These are phyloP conservation scores for Hololepta plana DNA, from an alignment of 2,888 invertebrate genomes.

Conservation along the genomic window DNA sequence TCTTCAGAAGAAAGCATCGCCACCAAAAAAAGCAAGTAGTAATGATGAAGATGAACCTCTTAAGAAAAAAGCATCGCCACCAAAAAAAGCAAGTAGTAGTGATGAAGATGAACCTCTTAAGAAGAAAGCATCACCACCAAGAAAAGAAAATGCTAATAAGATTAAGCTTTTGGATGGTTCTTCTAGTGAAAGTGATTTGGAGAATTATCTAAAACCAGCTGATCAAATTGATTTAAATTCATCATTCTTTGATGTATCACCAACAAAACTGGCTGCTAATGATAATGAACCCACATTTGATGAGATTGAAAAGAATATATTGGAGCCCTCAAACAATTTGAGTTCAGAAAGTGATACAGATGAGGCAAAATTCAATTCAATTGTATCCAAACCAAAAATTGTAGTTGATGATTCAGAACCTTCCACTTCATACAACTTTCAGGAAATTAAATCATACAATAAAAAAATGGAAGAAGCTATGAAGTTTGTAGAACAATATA, in stretches of 20 bases:
- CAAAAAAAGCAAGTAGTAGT: slow-evolving; percentile 2
- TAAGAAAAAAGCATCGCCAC: background rate
- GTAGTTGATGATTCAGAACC: background rate
- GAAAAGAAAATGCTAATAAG: slow-evolving; percentile 2
- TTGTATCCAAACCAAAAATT: slow-evolving; percentile 3
- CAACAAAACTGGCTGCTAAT: slow-evolving; percentile 8
- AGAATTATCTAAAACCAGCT: slow-evolving; percentile 33
- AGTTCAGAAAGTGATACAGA: slow-evolving; percentile 12
- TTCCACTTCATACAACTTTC: slow-evolving; percentile 22
- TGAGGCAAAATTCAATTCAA: slow-evolving; percentile 6
- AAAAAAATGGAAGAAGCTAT: slow-evolving; percentile 41
- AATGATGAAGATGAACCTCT: slow-evolving; percentile 5
- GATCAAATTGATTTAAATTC: slow-evolving; percentile 36
- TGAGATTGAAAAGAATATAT: slow-evolving; percentile 21
- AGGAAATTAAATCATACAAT: slow-evolving; percentile 38
- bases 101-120: slow-evolving; percentile 1
- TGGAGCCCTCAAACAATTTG: too few species aligned
- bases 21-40: background rate
- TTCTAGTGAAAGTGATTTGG: slow-evolving; percentile 30
- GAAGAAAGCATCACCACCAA: slow-evolving; percentile 1
- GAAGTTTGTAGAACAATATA: slow-evolving; percentile 33
- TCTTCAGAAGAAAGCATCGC: background rate
- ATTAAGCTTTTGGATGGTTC: slow-evolving; percentile 14
- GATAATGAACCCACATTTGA: slow-evolving; percentile 13
- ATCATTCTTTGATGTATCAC: slow-evolving; percentile 27